phyloP scores from a whole-genome alignment of 2,113 vertebrate genomes.

The Paradoxurus hermaphroditus region DNA sequence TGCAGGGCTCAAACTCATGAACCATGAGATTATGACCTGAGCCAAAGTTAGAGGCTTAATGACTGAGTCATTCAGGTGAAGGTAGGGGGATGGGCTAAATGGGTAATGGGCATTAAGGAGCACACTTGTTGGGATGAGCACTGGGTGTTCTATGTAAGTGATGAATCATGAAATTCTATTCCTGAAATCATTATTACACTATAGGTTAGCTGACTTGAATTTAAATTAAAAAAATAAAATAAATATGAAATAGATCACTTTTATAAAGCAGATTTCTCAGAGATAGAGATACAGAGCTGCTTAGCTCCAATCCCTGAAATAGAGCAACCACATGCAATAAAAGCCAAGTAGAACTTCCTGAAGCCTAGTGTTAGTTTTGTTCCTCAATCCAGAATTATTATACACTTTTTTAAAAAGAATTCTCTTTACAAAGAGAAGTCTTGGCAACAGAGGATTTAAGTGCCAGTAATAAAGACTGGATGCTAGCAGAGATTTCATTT shows the following conservation, averaged over 20 bases:
- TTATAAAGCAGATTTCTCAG: constrained; percentile 7
- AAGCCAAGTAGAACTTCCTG: background rate
- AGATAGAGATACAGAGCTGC: background rate
- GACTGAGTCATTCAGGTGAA: too few relatives aligned
- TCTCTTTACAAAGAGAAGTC: background rate
- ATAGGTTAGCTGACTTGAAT: too few relatives aligned
- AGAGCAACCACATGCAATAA: background rate
- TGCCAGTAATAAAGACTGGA: background rate
- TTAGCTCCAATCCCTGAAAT: background rate
- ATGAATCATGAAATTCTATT: too few relatives aligned
- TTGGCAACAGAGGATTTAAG: constrained; percentile 28
- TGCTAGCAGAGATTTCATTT: constrained; percentile 40
- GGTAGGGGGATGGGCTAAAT: too few relatives aligned
- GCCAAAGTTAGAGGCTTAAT: too few relatives aligned
- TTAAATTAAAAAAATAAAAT: background rate
- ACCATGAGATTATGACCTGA: too few relatives aligned
- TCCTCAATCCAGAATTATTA: background rate
- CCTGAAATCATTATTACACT: too few relatives aligned
- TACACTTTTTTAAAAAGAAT: background rate
- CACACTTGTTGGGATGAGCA: too few relatives aligned
- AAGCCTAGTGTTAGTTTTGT: background rate
- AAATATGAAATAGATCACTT: background rate
- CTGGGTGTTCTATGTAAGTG: too few relatives aligned
- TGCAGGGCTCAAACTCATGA: too few relatives aligned
- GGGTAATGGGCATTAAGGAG: too few relatives aligned